Percentiles rank a stretch among this genome's conserved stretches.
Conservation (phyloP, 1,140 invertebrate species). For the Heliconius melpomene region DNA sequence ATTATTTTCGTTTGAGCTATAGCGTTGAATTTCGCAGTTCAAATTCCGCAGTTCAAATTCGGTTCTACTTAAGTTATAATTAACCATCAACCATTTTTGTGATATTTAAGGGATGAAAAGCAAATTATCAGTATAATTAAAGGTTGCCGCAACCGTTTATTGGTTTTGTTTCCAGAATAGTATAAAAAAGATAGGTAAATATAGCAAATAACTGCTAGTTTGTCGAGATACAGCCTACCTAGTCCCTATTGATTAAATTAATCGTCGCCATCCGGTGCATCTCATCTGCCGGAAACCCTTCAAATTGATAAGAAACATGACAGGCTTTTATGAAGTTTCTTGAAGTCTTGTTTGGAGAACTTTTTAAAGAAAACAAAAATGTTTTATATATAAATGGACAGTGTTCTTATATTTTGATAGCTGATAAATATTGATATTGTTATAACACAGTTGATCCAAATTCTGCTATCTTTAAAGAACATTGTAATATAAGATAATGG, state of each 20-base stretch:
- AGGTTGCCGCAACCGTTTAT: too few relatives aligned
- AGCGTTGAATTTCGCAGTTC: too few relatives aligned
- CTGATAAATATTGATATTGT: neutral
- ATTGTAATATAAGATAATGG: too few relatives aligned
- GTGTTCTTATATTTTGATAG: neutral
- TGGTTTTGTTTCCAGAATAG: too few relatives aligned
- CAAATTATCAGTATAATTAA: too few relatives aligned
- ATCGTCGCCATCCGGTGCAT: constrained; percentile 60
- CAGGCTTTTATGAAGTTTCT: neutral
- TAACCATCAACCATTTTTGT: too few relatives aligned
- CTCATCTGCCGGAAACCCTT: constrained; percentile 59
- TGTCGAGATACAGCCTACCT: neutral
- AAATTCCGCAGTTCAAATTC: too few relatives aligned
- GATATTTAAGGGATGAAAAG: too few relatives aligned
- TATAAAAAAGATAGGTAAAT: neutral
- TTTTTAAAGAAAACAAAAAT: neutral
- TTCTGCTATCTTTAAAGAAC: too few relatives aligned
- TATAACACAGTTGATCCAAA: too few relatives aligned
- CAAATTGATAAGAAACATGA: constrained; percentile 40
- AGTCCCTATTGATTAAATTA: constrained; percentile 40
- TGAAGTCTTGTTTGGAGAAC: neutral
- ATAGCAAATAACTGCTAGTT: neutral
- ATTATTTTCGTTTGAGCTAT: too few relatives aligned
- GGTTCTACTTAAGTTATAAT: too few relatives aligned
- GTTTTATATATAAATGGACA: neutral